Evolutionary conservation across 2,888 invertebrate genomes (phyloP).

Genomic region (Microchrysa polita): DNA sequence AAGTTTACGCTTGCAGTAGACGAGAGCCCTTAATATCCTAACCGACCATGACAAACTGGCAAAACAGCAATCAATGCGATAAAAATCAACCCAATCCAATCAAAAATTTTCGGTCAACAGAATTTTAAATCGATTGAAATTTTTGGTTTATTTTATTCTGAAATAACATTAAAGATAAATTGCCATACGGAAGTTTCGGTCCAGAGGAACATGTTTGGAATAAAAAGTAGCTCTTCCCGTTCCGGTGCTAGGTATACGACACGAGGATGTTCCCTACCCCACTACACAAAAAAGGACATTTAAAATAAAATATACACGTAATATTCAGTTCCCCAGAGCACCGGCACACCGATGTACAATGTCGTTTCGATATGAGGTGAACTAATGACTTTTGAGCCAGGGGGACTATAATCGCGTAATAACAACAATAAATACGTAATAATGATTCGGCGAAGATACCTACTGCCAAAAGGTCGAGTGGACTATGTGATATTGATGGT

Average conservation of each 20-base stretch:
- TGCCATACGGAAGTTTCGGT: conserved; percentile 35
- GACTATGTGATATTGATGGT: no score
- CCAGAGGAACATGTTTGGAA: conserved; percentile 31
- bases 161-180: conserved; percentile 42
- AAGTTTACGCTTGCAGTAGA: no score
- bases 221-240: conserved; percentile 13
- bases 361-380: conserved; percentile 24
- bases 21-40: no score
- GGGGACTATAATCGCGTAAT: conserved; percentile 29
- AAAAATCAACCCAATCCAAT: no score
- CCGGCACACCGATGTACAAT: conserved; percentile 23
- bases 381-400: conserved; percentile 32
- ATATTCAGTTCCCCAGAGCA: background rate
- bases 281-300: background rate
- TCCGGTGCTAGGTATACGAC: no score
- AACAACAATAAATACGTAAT: conserved; percentile 36
- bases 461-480: conserved; percentile 12
- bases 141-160: conserved; percentile 17
- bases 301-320: background rate
- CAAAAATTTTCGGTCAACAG: no score
- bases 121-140: conserved; percentile 38
- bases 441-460: background rate
- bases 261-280: no score
- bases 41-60: no score
- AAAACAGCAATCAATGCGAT: no score